phyloP scores from a whole-genome alignment of 2,113 vertebrate species.

The Pithys albifrons region DNA sequence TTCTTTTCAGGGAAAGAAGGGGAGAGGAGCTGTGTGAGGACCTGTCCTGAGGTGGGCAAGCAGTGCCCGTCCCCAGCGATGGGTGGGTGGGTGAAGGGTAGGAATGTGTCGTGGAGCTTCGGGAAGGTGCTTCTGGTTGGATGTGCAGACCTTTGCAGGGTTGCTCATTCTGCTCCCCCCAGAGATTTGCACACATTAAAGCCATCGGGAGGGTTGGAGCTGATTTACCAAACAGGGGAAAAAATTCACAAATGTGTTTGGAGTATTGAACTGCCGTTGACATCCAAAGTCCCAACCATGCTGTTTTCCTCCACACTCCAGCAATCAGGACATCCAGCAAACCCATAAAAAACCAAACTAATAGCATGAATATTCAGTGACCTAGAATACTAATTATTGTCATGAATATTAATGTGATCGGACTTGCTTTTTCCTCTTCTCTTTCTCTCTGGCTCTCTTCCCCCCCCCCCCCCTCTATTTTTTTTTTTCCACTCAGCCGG shows the following conservation, averaged over 20 bases:
- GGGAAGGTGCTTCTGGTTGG: not conserved
- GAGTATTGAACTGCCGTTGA: conserved; percentile 76
- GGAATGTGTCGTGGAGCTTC: not conserved
- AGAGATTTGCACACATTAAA: conserved; percentile 61
- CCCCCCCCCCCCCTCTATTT: not conserved
- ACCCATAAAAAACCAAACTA: conserved; percentile 94
- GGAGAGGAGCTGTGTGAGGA: accelerated
- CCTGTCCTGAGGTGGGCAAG: not conserved
- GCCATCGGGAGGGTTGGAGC: conserved; percentile 62
- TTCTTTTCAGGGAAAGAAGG: not conserved
- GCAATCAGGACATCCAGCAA: conserved; percentile 86
- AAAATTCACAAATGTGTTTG: conserved; percentile 71
- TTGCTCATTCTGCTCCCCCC: not conserved
- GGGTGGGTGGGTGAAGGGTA: not conserved
- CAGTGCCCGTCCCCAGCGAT: not conserved
- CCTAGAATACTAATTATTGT: conserved; percentile 99
- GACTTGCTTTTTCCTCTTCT: conserved; percentile 81
- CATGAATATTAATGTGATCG: conserved; percentile 99
- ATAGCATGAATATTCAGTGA: conserved; percentile 99
- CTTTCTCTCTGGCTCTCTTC: conserved; percentile 51
- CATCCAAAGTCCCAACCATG: conserved; percentile 81
- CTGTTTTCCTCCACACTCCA: conserved; percentile 86
- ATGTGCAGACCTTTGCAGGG: conserved; percentile 17
- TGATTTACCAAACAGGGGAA: conserved; percentile 59
- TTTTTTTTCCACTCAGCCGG: conserved; percentile 81